Conservation (phyloP, 2,113 vertebrate species). For the Lepisosteus oculatus region DNA sequence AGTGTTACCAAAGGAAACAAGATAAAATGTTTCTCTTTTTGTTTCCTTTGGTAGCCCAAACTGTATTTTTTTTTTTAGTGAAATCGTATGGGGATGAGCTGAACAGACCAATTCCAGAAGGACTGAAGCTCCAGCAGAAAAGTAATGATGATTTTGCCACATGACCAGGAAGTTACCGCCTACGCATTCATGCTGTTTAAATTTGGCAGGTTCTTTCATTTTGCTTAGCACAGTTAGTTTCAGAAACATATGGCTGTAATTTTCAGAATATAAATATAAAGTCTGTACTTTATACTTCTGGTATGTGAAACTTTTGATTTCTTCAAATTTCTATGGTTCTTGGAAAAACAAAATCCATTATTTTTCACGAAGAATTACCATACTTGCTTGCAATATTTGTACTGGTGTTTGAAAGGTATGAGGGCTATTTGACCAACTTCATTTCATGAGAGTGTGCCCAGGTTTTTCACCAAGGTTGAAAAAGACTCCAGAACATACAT, state of each 20-base stretch:
- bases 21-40: background rate
- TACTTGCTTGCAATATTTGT: no score
- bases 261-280: background rate
- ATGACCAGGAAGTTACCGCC: slow-evolving; percentile 20
- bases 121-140: slow-evolving; percentile 3
- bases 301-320: background rate
- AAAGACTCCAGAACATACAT: no score
- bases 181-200: background rate
- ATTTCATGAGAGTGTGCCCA: no score
- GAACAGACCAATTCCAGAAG: background rate
- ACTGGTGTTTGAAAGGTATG: no score
- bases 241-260: background rate
- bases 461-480: no score
- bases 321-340: background rate
- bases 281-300: background rate
- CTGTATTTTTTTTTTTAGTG: slow-evolving; percentile 9
- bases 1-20: slow-evolving; percentile 7
- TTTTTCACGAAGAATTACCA: no score
- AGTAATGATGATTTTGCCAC: slow-evolving; percentile 19
- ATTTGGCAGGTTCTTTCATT: slow-evolving; percentile 7
- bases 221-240: background rate
- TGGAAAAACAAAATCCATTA: background rate
- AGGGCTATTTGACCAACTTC: no score
- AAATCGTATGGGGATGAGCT: slow-evolving; percentile 1
- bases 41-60: slow-evolving; percentile 7